Percentiles rank a stretch among this genome's conserved stretches.
Evolutionary conservation across 2,888 invertebrate species (phyloP).

Genomic region (Drosophila monieri): DNA sequence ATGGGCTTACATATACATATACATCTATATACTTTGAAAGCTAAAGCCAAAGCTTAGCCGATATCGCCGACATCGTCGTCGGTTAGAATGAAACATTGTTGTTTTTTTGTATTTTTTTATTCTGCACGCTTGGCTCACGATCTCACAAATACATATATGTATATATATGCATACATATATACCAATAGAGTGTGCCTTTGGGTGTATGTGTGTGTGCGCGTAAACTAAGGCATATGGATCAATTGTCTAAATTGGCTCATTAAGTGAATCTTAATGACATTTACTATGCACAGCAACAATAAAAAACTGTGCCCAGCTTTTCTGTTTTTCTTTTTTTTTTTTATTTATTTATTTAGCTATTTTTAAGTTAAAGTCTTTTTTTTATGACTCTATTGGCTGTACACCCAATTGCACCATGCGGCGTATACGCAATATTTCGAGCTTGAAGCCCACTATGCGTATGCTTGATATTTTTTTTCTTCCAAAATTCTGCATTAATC

Average conservation of each 20-base stretch:
- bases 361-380: conserved; percentile 5
- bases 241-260: conserved; percentile 79
- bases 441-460: neutral
- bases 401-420: conserved; percentile 1
- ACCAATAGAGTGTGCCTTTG: conserved; percentile 4
- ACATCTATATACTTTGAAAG: conserved; percentile 21
- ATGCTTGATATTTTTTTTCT: neutral
- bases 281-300: conserved; percentile 69
- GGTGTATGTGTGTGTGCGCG: conserved; percentile 55
- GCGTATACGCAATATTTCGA: conserved; percentile 16
- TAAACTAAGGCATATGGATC: conserved; percentile 76
- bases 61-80: conserved; percentile 43
- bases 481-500: neutral
- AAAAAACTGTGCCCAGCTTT: conserved; percentile 19
- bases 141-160: conserved; percentile 39
- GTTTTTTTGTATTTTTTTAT: conserved; percentile 23
- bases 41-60: conserved; percentile 18
- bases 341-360: conserved; percentile 38
- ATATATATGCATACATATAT: neutral
- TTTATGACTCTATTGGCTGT: conserved; percentile 7
- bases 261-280: conserved; percentile 78
- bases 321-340: conserved; percentile 8
- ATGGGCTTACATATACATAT: conserved; percentile 29
- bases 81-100: conserved; percentile 46
- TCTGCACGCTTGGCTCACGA: conserved; percentile 49